A percentile compares a stretch with the other conserved stretches of the same genome.
phyloP scores from a whole-genome alignment of 2,113 vertebrate species.

The Arothron firmamentum region DNA sequence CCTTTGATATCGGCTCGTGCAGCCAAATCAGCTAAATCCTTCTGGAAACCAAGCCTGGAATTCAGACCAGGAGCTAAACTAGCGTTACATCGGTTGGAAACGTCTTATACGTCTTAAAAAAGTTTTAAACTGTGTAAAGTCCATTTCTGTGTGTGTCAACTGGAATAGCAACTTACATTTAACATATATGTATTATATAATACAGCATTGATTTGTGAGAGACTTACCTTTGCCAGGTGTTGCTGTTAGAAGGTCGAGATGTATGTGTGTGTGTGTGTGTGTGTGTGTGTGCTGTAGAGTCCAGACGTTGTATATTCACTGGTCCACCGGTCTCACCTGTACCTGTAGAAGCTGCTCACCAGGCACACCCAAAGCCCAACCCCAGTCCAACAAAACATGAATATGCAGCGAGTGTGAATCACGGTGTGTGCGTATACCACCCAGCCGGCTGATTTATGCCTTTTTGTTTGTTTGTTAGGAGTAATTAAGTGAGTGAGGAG shows the following conservation, averaged over 20 bases:
- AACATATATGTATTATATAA: neutral
- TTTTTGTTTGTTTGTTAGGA: neutral
- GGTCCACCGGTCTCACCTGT: slow-evolving; percentile 36
- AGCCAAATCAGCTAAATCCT: too few relatives aligned
- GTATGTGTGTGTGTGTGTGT: neutral
- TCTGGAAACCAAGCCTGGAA: too few relatives aligned
- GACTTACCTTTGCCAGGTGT: slow-evolving; percentile 50
- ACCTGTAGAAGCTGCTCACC: slow-evolving; percentile 18
- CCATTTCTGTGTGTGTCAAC: too few relatives aligned
- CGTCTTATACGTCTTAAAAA: too few relatives aligned
- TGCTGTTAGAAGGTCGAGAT: slow-evolving; percentile 16
- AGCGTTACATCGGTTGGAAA: too few relatives aligned
- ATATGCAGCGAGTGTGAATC: slow-evolving; percentile 27
- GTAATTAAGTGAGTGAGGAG: too few relatives aligned
- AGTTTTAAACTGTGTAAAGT: too few relatives aligned
- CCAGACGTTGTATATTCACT: slow-evolving; percentile 19
- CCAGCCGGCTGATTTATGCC: neutral
- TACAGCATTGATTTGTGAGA: neutral
- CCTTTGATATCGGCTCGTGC: too few relatives aligned
- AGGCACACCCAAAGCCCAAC: slow-evolving; percentile 16
- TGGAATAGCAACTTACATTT: too few relatives aligned
- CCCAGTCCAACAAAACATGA: slow-evolving; percentile 1
- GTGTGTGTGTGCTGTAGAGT: slow-evolving; percentile 20
- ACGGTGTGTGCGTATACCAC: slow-evolving; percentile 12
- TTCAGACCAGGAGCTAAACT: too few relatives aligned